phyloP scores from a whole-genome alignment of 2,113 vertebrate species.

The Thunnus maccoyii region DNA sequence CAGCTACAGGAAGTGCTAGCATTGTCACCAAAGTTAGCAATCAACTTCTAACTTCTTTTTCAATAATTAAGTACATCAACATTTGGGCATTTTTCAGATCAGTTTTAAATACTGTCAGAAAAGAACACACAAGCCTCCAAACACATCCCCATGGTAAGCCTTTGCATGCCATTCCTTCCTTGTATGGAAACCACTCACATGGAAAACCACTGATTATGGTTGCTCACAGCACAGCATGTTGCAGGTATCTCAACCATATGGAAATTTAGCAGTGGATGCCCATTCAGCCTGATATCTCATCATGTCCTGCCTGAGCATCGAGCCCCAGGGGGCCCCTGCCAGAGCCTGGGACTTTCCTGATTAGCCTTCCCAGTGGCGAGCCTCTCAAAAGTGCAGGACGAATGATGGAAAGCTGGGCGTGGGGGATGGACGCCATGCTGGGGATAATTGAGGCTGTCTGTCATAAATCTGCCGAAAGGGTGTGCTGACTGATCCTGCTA shows the following conservation, averaged over 20 bases:
- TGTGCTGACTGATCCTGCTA: constrained; percentile 52
- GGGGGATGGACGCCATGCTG: constrained; percentile 51
- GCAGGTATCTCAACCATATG: constrained; percentile 47
- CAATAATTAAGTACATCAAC: not conserved
- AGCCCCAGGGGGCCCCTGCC: constrained; percentile 51
- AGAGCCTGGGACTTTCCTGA: constrained; percentile 71
- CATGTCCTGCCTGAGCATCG: constrained; percentile 53
- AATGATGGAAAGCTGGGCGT: constrained; percentile 11
- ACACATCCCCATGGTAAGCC: constrained; percentile 15
- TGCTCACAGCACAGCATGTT: constrained; percentile 32
- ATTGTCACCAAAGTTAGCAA: no score
- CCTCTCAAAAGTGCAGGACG: constrained; percentile 24
- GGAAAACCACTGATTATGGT: constrained; percentile 29
- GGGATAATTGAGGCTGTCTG: constrained; percentile 74
- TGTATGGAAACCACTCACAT: constrained; percentile 8
- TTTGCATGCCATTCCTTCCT: not conserved
- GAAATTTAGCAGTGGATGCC: constrained; percentile 48
- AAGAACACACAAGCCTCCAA: not conserved
- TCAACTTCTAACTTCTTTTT: not conserved
- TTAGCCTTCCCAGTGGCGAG: constrained; percentile 58
- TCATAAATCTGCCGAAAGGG: constrained; percentile 68
- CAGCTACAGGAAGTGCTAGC: no score
- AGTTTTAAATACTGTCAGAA: not conserved
- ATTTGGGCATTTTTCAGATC: not conserved
- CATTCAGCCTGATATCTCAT: constrained; percentile 75